Evolutionary conservation across 2,888 invertebrate genomes (phyloP).

Genomic region (Melieria crassipennis): DNA sequence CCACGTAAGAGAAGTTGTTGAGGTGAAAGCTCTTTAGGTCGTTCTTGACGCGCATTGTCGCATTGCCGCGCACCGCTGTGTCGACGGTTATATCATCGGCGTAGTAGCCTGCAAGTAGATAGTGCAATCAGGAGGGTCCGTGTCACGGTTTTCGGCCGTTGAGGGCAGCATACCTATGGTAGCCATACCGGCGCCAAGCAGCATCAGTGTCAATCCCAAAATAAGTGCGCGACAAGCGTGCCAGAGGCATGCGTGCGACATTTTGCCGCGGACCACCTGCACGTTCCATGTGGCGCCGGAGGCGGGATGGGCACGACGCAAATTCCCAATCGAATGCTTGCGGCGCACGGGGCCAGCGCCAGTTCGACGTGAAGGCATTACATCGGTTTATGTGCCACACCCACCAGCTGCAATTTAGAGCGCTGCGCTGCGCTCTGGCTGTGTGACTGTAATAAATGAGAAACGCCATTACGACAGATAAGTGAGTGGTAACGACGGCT

Average conservation of each 20-base stretch:
- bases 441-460: background rate
- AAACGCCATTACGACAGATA: too few relatives aligned
- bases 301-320: slow-evolving; percentile 78
- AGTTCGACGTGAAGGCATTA: slow-evolving; percentile 44
- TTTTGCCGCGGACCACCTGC: slow-evolving; percentile 86
- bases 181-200: slow-evolving; percentile 92
- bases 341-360: slow-evolving; percentile 52
- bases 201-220: slow-evolving; percentile 86
- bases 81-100: slow-evolving; percentile 83
- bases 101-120: slow-evolving; percentile 74
- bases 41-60: slow-evolving; percentile 81
- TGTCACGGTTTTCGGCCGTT: too few relatives aligned
- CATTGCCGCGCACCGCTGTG: slow-evolving; percentile 81
- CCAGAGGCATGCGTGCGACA: slow-evolving; percentile 91
- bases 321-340: slow-evolving; percentile 68
- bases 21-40: slow-evolving; percentile 85
- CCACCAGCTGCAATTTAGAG: background rate
- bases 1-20: slow-evolving; percentile 93
- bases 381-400: slow-evolving; percentile 13
- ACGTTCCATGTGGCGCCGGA: slow-evolving; percentile 88
- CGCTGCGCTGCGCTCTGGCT: background rate
- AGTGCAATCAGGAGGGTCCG: background rate
- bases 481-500: too few relatives aligned
- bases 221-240: slow-evolving; percentile 93
- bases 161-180: slow-evolving; percentile 77